Base-by-base conservation (phyloP, 1,140 invertebrate genomes). In the Dreissena polymorpha region DNA sequence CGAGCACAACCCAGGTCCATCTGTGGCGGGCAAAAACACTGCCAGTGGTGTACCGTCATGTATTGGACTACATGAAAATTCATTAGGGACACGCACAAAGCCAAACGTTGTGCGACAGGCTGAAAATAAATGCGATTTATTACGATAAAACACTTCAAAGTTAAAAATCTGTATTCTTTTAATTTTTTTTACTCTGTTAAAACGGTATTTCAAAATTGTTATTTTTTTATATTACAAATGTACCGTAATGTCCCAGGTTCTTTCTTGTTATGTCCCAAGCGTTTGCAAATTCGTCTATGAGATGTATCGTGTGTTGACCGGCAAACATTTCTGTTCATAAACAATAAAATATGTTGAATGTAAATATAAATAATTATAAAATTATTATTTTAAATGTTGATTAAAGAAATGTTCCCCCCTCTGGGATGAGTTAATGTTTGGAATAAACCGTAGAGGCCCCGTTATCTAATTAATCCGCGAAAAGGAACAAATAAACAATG, bases 261-360 rank as follows among this genome's bases (percentile, higher is more conserved):
- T 60, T 18, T 23, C 57, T 60, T 60, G 57, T 60, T n/a, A 60
- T 60, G 16, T 60, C 57, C 57, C 57, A 60, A n/a, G 57, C 57
- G 57, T 60, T 23, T n/a, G 57, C 57, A 60, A 60, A 60, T n/a
- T 60, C 57, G 16, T 60, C 21, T 60, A 60, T 18, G 21, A 60
- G 57, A 2, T 60, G 57, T 60, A n/a, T 23, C 6, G 57, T 60
- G 21, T 60, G 16, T 60, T 2, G 57, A 3, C 57, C 57, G 10
- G 57, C 57, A n/a, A 6, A 18, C 57, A n/a, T 60, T 18, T 60
- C 57, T 60, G 57, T 2, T 12, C 12, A 12, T 12, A 12, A 55
- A 12, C 18, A 18, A 55, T 55, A n/a, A n/a, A n/a, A n/a, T n/a
- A n/a, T n/a, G n/a, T n/a, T n/a, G n/a, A n/a, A n/a, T n/a, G n/a